Conservation (phyloP, 2,888 invertebrate species). For the Ellobium chinense region DNA sequence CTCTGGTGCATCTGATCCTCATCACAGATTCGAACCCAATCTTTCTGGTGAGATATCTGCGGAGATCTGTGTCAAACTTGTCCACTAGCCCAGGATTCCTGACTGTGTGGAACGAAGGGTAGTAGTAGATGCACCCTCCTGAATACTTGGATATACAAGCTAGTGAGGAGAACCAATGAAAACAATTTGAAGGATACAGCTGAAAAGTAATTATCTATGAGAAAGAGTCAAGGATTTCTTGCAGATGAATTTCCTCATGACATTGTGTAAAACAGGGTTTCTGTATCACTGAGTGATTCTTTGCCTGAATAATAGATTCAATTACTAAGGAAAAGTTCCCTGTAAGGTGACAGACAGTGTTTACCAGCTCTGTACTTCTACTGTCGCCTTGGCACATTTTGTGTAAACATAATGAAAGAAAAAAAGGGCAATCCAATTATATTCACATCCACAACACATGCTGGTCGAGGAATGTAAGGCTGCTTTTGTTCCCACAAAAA, state of each 20-base stretch:
- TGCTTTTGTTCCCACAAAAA: too few relatives aligned
- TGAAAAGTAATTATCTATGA: neutral
- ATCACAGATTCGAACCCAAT: slow-evolving; percentile 99
- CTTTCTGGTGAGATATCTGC: slow-evolving; percentile 95
- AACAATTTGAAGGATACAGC: neutral
- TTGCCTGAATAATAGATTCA: too few relatives aligned
- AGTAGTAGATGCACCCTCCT: slow-evolving; percentile 94
- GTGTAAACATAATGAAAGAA: too few relatives aligned
- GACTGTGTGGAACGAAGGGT: slow-evolving; percentile 89
- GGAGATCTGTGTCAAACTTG: slow-evolving; percentile 87
- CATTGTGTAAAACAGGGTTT: too few relatives aligned
- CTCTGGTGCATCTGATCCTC: slow-evolving; percentile 94
- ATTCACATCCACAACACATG: too few relatives aligned
- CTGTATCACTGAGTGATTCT: too few relatives aligned
- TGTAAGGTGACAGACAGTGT: too few relatives aligned
- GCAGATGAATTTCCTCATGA: neutral
- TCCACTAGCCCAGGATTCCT: slow-evolving; percentile 86
- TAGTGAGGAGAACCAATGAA: slow-evolving; percentile 61
- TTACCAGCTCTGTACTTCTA: too few relatives aligned
- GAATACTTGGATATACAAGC: slow-evolving; percentile 95
- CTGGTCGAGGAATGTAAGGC: too few relatives aligned
- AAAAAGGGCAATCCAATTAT: too few relatives aligned
- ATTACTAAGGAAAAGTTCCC: too few relatives aligned
- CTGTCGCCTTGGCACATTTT: too few relatives aligned
- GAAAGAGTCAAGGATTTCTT: neutral